Base-by-base conservation (phyloP, 2,797 vertebrate genomes). In the Psittacula echo region DNA sequence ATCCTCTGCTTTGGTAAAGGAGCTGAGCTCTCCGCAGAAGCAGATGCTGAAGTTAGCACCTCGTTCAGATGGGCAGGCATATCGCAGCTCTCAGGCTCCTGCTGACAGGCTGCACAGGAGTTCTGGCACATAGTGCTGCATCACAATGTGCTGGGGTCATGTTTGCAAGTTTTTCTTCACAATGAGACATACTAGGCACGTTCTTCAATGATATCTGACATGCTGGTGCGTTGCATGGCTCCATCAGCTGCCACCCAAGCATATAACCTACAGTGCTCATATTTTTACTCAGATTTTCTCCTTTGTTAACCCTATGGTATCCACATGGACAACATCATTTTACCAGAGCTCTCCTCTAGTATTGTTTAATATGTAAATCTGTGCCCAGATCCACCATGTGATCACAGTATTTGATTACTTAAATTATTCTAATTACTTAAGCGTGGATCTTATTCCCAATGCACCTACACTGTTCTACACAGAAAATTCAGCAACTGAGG, bases 31-130 rank as follows among this genome's bases (percentile, higher is more conserved):
- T 22, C 32, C 7, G 53, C 30, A 80, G 88, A 71, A 85, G 93
- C 91, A 89, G 93, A 89, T 89, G 88, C 87, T 87, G 83, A 62
- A 76, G 75, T 88, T 93, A 53, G 48, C 80, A 94, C 71, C 51
- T 93, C 27, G 2, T 44, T 94, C 65, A 42, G 51, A 91, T 8
- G 48, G 77, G 77, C 26, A 15, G 60, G 75, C 23, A 9, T 60
- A 53, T 67, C 9, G 0, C 45, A 91, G 56, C 58, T 75, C 87
- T 62, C 21, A 1, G 48, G 42, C 53, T 92, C 30, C 82, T 81
- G 85, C 87, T 89, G 87, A 81, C 89, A 93, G 87, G 53, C 87
- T 89, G 79, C 5, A 2, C 0, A 0, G 1, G 23, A 89, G 21
- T 54, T 86, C 82, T 94, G 87, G 85, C 77, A 90, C 76, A 61